A percentile compares a stretch with the other conserved stretches of the same genome.
phyloP scores from a whole-genome alignment of 2,888 invertebrate genomes.

The Autographa pulchrina region DNA sequence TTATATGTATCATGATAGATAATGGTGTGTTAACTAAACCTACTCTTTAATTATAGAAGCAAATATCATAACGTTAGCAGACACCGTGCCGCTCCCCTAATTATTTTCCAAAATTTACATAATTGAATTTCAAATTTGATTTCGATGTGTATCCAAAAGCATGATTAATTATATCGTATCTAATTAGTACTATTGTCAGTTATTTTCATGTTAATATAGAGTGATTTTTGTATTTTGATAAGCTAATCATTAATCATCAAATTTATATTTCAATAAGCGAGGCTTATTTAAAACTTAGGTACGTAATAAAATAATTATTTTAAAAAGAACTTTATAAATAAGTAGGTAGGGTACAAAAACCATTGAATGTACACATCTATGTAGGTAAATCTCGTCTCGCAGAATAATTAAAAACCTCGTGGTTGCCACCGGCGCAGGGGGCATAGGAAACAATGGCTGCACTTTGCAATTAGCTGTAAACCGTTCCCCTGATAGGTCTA shows the following conservation, averaged over 20 bases:
- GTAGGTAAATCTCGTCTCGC: constrained; percentile 58
- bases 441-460: constrained; percentile 79
- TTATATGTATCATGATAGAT: too few species aligned
- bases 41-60: not conserved
- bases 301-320: too few species aligned
- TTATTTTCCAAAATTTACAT: constrained; percentile 25
- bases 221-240: not conserved
- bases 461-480: constrained; percentile 82
- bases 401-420: constrained; percentile 72
- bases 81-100: not conserved
- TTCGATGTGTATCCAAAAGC: constrained; percentile 25
- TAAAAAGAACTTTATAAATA: not conserved
- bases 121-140: constrained; percentile 33
- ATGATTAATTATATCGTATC: not conserved
- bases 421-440: constrained; percentile 65
- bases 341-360: constrained; percentile 5
- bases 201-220: not conserved
- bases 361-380: constrained; percentile 22
- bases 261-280: too few species aligned
- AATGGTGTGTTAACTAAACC: too few species aligned
- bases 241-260: not conserved
- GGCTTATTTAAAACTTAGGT: too few species aligned
- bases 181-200: not conserved
- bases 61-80: not conserved
- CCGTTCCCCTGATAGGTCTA: constrained; percentile 54